A percentile compares a stretch with the other conserved stretches of the same genome.
Evolutionary conservation across 2,797 vertebrate species (phyloP).

Genomic region (Brotula barbata): DNA sequence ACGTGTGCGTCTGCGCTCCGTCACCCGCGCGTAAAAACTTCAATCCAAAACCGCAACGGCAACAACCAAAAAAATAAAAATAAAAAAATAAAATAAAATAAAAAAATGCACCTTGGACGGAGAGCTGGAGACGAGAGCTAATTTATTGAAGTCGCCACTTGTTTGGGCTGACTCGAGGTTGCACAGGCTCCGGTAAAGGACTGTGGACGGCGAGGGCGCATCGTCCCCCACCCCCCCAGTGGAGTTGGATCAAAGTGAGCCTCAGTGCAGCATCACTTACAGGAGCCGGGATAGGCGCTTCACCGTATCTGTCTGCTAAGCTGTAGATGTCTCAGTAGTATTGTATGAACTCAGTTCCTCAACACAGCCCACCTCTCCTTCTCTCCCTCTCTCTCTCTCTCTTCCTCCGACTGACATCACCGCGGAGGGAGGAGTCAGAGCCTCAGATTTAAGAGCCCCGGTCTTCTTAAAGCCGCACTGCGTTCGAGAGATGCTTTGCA

Average conservation of each 20-base stretch:
- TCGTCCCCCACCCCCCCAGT: constrained; percentile 63
- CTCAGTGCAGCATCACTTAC: constrained; percentile 82
- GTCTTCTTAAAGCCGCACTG: constrained; percentile 82
- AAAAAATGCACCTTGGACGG: constrained; percentile 23
- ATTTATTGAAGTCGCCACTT: constrained; percentile 57
- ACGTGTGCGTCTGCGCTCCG: constrained; percentile 44
- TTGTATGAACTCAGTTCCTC: constrained; percentile 81
- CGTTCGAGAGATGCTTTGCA: constrained; percentile 68
- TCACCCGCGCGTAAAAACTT: constrained; percentile 61
- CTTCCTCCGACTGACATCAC: constrained; percentile 85
- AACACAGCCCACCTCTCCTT: constrained; percentile 76
- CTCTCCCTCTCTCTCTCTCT: constrained; percentile 52
- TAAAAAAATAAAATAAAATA: not conserved
- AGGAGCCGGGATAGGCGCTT: constrained; percentile 78
- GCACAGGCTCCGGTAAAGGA: constrained; percentile 39
- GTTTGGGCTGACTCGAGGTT: constrained; percentile 55
- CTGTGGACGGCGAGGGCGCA: constrained; percentile 69
- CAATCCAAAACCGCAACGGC: constrained; percentile 60
- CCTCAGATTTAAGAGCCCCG: constrained; percentile 70
- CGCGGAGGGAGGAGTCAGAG: constrained; percentile 79
- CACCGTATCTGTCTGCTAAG: constrained; percentile 80
- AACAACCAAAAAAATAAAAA: not conserved
- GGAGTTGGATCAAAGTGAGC: constrained; percentile 80
- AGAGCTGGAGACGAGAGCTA: constrained; percentile 37
- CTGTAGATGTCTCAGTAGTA: constrained; percentile 82